Base-by-base conservation (phyloP, 1,140 invertebrate genomes). In the Augochlora pura region DNA sequence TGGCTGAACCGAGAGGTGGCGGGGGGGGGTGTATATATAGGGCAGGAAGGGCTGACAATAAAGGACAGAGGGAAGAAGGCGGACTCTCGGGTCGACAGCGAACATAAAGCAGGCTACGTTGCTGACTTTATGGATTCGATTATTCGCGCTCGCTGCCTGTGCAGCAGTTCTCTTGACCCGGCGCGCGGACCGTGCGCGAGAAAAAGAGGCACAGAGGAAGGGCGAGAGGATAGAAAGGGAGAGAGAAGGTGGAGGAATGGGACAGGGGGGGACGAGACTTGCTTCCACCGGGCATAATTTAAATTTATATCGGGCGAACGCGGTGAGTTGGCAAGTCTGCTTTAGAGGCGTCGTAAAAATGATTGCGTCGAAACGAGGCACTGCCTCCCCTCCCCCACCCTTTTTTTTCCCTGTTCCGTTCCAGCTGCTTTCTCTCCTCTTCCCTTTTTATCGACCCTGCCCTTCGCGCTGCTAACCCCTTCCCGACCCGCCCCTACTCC, bases 111-210 rank as follows among this genome's bases (percentile, higher is more conserved):
- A 85, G 70, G 57, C 62, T 49, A 70, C 65, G 27, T 49, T 86
- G 83, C 79, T 85, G 84, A 86, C 84, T 86, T 86, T 85, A 85
- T 85, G 67, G 80, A 85, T 86, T 86, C 83, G 83, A 85, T 85
- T 85, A 86, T 85, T 86, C 80, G 69, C 60, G 54, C 70, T 84
- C 73, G 83, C 82, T 84, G 82, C 82, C 69, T 77, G 79, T 75
- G 67, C 83, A 82, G 83, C 83, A 85, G 59, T 85, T 86, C 83
- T 85, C 74, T 75, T n/a, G 49, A 74, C 62, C 32, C 62, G 21
- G 42, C 59, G 27, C 21, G 59, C 32, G 32, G 32, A 54, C n/a
- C 63, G 71, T 83, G 72, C 66, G 25, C 23, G 38, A 62, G 14
- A 62, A 38, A 57, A 23, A 23, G 23, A 60, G 42, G 23, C 1